Percentiles rank a stretch among this genome's conserved stretches.
Conservation (phyloP, 1,140 invertebrate genomes). For the Drosophila dunni region DNA sequence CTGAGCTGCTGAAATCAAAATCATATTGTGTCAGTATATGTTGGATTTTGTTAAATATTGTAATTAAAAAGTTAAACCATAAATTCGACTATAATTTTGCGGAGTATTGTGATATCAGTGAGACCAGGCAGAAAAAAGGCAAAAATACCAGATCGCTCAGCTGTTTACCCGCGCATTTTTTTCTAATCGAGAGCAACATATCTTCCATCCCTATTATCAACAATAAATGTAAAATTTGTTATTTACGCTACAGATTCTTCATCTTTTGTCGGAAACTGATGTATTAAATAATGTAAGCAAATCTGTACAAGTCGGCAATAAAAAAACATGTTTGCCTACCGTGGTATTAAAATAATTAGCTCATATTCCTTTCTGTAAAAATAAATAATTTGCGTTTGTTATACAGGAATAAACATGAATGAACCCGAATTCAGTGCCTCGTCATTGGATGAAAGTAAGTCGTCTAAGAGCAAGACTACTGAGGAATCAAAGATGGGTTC, state of each 20-base stretch:
- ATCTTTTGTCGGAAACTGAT: background rate
- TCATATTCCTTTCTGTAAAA: too few relatives aligned
- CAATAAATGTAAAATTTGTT: constrained; percentile 4
- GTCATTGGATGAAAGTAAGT: background rate
- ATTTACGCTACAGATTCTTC: background rate
- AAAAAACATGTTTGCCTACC: background rate
- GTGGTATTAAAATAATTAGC: background rate
- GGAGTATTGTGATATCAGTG: too few relatives aligned
- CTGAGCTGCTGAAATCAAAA: too few relatives aligned
- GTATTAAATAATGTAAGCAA: background rate
- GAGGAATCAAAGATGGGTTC: background rate
- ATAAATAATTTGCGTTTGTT: too few relatives aligned
- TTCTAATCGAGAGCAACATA: background rate
- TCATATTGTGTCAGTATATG: too few relatives aligned
- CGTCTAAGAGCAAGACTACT: background rate
- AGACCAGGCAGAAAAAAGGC: too few relatives aligned
- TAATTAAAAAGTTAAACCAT: too few relatives aligned
- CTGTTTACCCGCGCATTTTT: background rate
- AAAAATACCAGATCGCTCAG: constrained; percentile 1
- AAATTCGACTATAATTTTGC: too few relatives aligned
- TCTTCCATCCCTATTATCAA: constrained; percentile 24
- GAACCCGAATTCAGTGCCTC: background rate
- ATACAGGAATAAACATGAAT: background rate
- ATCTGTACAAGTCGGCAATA: background rate
- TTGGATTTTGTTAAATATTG: too few relatives aligned